phyloP scores from a whole-genome alignment of 35 echinoderm and acorn worm genomes.

The Hemicentrotus pulcherrimus region DNA sequence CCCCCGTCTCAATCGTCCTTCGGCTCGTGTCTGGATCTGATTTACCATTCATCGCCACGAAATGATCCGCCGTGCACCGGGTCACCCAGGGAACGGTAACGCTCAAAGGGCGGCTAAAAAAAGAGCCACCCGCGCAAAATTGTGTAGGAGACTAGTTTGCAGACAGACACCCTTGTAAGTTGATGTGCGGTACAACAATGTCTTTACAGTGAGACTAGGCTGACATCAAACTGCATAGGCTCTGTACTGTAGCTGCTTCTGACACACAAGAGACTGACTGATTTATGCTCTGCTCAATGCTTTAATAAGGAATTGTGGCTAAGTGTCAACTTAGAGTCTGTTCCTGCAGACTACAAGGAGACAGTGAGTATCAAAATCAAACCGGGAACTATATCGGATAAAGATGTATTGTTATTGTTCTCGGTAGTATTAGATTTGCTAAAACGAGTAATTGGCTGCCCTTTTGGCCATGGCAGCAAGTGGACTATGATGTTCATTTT shows the following conservation, averaged over 20 bases:
- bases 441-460: neutral
- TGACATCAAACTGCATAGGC: too few relatives aligned
- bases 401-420: neutral
- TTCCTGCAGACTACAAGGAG: neutral
- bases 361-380: neutral
- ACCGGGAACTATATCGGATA: neutral
- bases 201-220: too few relatives aligned
- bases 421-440: neutral
- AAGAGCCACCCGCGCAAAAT: neutral
- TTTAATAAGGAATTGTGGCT: too few relatives aligned
- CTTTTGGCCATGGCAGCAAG: neutral
- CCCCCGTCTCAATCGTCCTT: neutral
- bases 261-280: too few relatives aligned
- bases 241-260: too few relatives aligned
- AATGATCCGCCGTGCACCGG: neutral
- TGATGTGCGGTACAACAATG: too few relatives aligned
- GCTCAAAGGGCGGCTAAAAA: neutral
- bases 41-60: slow-evolving; percentile 3
- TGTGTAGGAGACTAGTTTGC: neutral
- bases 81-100: neutral
- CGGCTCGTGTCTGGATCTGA: neutral
- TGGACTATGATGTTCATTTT: neutral
- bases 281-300: too few relatives aligned
- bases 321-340: too few relatives aligned
- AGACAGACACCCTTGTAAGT: too few relatives aligned